phyloP scores from a whole-genome alignment of 2,113 vertebrate species.

The Epinephelus cyanopodus region DNA sequence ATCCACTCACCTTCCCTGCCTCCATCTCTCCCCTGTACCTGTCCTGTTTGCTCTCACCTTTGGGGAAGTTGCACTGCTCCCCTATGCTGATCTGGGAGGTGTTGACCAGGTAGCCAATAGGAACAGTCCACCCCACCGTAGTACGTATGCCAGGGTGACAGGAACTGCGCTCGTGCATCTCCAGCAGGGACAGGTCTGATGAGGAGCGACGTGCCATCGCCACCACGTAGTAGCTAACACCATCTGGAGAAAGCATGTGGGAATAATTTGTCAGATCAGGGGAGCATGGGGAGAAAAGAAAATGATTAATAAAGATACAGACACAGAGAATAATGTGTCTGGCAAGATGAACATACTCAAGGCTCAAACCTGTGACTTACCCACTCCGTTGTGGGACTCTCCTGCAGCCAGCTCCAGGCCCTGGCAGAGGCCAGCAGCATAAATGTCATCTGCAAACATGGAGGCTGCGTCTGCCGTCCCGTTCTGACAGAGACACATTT shows the following conservation, averaged over 20 bases:
- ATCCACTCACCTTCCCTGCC: not conserved
- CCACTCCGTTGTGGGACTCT: constrained; percentile 83
- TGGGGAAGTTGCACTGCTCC: constrained; percentile 87
- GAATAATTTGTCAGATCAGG: not conserved
- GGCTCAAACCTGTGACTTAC: constrained; percentile 65
- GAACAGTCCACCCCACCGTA: constrained; percentile 87
- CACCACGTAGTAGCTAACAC: constrained; percentile 85
- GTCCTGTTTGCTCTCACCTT: constrained; percentile 67
- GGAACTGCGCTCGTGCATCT: constrained; percentile 88
- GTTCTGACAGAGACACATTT: constrained; percentile 71
- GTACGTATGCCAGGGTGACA: constrained; percentile 87
- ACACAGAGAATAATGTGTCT: not conserved
- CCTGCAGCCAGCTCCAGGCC: constrained; percentile 85
- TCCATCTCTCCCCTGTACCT: not conserved
- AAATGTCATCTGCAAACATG: constrained; percentile 86
- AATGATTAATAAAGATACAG: not conserved
- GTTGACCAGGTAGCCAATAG: constrained; percentile 87
- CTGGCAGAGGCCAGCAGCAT: constrained; percentile 84
- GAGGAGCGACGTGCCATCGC: constrained; percentile 85
- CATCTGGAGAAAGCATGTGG: constrained; percentile 69
- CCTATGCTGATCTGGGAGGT: constrained; percentile 86
- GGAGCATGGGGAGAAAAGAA: not conserved
- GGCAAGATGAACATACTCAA: not conserved
- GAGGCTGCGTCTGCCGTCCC: constrained; percentile 86
- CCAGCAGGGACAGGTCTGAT: constrained; percentile 85